Evolutionary conservation across 2,797 vertebrate species (phyloP).

Genomic region (Centropyge bicolor): DNA sequence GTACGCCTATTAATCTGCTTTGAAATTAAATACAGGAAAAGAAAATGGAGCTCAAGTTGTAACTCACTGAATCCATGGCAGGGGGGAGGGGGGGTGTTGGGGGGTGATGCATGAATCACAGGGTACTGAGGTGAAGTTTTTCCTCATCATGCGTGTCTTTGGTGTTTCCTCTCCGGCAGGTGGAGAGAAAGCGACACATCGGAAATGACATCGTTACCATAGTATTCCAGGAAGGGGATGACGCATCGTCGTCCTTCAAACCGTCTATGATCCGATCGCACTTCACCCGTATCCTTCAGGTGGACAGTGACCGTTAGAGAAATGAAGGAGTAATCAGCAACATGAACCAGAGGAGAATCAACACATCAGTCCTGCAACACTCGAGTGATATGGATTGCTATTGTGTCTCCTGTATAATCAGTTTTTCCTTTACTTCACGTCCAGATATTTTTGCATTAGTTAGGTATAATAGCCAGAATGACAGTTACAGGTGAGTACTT

Average conservation of each 20-base stretch:
- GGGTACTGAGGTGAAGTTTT: not conserved
- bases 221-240: slow-evolving; percentile 98
- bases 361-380: not conserved
- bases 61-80: not conserved
- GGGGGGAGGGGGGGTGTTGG: not conserved
- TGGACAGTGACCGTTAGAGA: slow-evolving; percentile 19
- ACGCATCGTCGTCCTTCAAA: slow-evolving; percentile 95
- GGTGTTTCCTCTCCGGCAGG: slow-evolving; percentile 81
- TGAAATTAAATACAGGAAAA: too few species aligned
- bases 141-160: slow-evolving; percentile 26
- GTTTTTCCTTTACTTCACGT: slow-evolving; percentile 73
- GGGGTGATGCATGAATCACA: not conserved
- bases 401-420: not conserved
- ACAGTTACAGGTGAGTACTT: slow-evolving; percentile 94
- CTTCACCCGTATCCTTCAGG: slow-evolving; percentile 97
- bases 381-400: not conserved
- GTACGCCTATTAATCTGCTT: too few species aligned
- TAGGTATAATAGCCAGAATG: slow-evolving; percentile 94
- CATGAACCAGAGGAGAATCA: not conserved
- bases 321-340: slow-evolving; percentile 25
- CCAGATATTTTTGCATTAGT: slow-evolving; percentile 99
- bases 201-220: slow-evolving; percentile 99
- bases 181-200: slow-evolving; percentile 98
- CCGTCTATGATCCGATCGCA: slow-evolving; percentile 99
- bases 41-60: not conserved